Base-by-base conservation (phyloP, 2,113 vertebrate species). In the Colossoma macropomum region DNA sequence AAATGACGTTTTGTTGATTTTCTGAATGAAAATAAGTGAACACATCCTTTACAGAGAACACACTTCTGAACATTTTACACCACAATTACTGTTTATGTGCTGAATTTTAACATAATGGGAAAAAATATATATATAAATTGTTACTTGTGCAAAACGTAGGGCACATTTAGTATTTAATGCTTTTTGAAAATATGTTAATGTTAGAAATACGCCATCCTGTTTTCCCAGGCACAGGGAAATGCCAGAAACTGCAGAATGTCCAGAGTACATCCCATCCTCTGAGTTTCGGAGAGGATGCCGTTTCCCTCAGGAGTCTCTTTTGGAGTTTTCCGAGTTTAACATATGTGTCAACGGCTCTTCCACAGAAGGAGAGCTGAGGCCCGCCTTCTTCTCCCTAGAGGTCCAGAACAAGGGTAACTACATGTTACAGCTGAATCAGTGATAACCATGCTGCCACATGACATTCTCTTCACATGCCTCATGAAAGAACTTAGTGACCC, bases 341-440 rank as follows among this genome's bases (percentile, higher is more conserved):
- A 73, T 98, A 0, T 96, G 96, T 81, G 92, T 98, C 41, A 98
- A 97, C 13, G 96, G 96, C 0, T 95, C 95, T 0, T 93, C 92
- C 0, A 25, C 87, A 7, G 77, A 80, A 3, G 83, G 86, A 0
- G 60, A 41, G 1, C 86, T 97, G 23, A 87, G 81, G 84, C 85
- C 95, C 0, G 83, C 88, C 0, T 97, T 94, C 27, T 66, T 86
- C 85, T 92, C 93, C 65, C 89, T 97, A 7, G 94, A 92, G 79
- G 92, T 95, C 56, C 96, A 97, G 79, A 96, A 97, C 90, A 91
- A 95, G 1, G 95, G 97, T 98, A 92, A 88, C 1, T 60, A 59
- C 23, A 69, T 19, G 16, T 4, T 52, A 80, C 30, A 0, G 7
- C 3, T 4, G 11, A 16, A 19, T 52, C 13, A 21, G 1, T 23